These are phyloP conservation scores for Hydriomena furcata DNA, from an alignment of 2,888 invertebrate species.

Conservation along the genomic window DNA sequence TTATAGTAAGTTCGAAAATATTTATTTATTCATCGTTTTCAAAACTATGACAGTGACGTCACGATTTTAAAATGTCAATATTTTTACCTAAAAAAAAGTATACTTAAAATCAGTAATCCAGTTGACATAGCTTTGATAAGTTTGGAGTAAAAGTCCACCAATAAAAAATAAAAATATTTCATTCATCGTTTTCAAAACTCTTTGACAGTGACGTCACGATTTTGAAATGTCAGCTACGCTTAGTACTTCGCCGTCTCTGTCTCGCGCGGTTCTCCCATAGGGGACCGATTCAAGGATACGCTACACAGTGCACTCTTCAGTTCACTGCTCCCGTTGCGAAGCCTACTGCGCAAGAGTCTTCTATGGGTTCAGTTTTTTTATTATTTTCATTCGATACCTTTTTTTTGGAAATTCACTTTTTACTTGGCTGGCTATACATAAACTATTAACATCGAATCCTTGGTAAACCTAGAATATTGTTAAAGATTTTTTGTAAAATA, in stretches of 20 bases:
- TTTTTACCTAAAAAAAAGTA: too few relatives aligned
- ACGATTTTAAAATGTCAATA: slow-evolving; percentile 65
- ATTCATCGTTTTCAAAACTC: slow-evolving; percentile 18
- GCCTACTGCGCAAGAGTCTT: slow-evolving; percentile 49
- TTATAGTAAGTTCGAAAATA: too few relatives aligned
- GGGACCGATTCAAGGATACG: slow-evolving; percentile 71
- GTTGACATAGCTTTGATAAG: too few relatives aligned
- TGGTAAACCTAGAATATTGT: too few relatives aligned
- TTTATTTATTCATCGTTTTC: not conserved
- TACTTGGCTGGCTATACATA: too few relatives aligned
- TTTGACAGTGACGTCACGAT: slow-evolving; percentile 63
- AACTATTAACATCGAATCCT: too few relatives aligned
- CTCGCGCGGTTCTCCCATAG: slow-evolving; percentile 61
- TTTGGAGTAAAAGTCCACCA: too few relatives aligned
- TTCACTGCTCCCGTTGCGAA: slow-evolving; percentile 74
- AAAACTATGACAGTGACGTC: slow-evolving; percentile 57
- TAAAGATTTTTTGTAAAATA: too few relatives aligned
- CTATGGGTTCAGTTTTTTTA: slow-evolving; percentile 25
- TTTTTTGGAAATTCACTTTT: slow-evolving; percentile 7
- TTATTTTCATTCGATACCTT: not conserved
- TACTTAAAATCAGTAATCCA: too few relatives aligned
- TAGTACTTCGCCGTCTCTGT: slow-evolving; percentile 54
- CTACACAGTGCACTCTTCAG: slow-evolving; percentile 62
- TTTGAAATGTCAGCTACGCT: slow-evolving; percentile 64
- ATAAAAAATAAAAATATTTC: not conserved